A percentile compares a stretch with the other conserved stretches of the same genome.
These are phyloP conservation scores for Casuarius casuarius DNA, from an alignment of 2,113 vertebrate species.

Conservation along the genomic window DNA sequence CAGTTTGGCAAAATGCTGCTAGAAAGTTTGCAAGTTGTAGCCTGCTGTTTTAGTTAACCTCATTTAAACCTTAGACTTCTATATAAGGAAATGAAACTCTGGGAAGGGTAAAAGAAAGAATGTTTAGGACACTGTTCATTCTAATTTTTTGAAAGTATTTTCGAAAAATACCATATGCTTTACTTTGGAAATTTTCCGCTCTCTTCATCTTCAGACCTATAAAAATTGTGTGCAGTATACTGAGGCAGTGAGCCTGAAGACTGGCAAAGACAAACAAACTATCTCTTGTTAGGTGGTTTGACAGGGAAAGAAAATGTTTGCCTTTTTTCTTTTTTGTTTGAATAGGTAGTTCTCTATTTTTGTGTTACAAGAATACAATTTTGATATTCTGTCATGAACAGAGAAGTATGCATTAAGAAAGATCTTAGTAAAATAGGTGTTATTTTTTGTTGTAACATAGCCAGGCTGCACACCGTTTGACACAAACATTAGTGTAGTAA, in stretches of 20 bases:
- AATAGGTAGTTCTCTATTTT: neutral
- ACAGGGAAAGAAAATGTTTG: neutral
- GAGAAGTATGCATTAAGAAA: neutral
- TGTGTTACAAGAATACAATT: neutral
- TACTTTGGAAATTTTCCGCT: neutral
- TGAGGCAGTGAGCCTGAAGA: neutral
- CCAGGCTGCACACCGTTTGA: neutral
- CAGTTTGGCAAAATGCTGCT: slow-evolving; percentile 11
- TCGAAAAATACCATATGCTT: neutral
- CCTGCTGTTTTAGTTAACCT: neutral
- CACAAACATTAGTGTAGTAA: neutral
- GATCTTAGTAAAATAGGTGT: neutral
- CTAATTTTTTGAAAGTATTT: neutral
- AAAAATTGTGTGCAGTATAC: neutral
- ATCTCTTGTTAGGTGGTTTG: neutral
- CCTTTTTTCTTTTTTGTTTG: neutral
- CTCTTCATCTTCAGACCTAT: neutral
- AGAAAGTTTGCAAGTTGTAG: neutral
- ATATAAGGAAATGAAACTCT: neutral
- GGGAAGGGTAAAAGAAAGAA: neutral
- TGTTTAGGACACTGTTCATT: neutral
- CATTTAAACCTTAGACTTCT: neutral
- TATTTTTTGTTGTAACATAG: neutral
- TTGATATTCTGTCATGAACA: neutral
- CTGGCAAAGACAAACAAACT: neutral